A percentile compares a stretch with the other conserved stretches of the same genome.
These are phyloP conservation scores for Drosophila sproati DNA, from an alignment of 1,140 invertebrate genomes.

Conservation along the genomic window DNA sequence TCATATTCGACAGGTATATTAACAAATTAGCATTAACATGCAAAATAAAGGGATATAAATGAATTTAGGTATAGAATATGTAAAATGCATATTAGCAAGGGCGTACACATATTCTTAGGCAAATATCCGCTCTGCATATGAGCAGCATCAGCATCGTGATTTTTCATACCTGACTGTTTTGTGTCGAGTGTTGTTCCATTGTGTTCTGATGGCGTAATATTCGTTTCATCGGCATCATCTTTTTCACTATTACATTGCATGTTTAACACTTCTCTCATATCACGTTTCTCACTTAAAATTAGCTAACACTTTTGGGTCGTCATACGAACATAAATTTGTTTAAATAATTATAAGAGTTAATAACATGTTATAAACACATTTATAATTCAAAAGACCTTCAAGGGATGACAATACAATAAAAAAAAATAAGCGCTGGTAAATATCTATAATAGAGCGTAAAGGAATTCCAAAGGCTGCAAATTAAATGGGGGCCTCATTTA, in stretches of 20 bases:
- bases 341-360: constrained; percentile 25
- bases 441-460: background rate
- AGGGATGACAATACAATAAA: constrained; percentile 29
- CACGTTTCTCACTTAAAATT: constrained; percentile 70
- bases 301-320: constrained; percentile 63
- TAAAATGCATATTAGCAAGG: too few species aligned
- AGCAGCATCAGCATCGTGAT: background rate
- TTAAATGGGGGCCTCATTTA: constrained; percentile 4
- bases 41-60: too few species aligned
- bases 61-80: too few species aligned
- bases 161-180: constrained; percentile 60
- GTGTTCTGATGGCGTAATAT: constrained; percentile 75
- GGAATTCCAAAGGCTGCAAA: constrained; percentile 5
- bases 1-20: too few species aligned
- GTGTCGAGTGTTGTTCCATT: constrained; percentile 66
- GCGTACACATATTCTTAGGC: too few species aligned
- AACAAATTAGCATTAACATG: too few species aligned
- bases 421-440: background rate
- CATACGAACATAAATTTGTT: constrained; percentile 34
- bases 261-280: constrained; percentile 55
- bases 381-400: constrained; percentile 50
- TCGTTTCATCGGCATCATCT: constrained; percentile 71
- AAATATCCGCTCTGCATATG: background rate
- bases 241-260: constrained; percentile 77
- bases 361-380: constrained; percentile 24